A percentile compares a stretch with the other conserved stretches of the same genome.
These are phyloP conservation scores for Dinocampus coccinellae DNA, from an alignment of 2,888 invertebrate genomes.

Conservation along the genomic window DNA sequence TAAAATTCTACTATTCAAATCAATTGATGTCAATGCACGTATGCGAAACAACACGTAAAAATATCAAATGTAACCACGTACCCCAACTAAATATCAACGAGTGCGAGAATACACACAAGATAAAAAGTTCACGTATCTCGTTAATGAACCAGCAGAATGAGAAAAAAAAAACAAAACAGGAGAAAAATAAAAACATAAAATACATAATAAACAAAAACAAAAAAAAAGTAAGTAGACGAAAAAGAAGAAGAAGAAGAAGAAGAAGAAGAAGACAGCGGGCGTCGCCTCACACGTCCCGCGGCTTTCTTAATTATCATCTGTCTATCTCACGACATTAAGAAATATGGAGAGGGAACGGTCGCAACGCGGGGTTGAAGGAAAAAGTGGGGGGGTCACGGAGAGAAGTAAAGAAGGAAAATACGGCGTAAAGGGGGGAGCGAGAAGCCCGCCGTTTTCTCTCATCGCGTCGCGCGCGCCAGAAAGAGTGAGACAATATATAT, in stretches of 20 bases:
- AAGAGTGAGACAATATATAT: conserved; percentile 37
- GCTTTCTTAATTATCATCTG: conserved; percentile 70
- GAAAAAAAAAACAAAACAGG: too few relatives aligned
- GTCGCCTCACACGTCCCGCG: conserved; percentile 63
- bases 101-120: not conserved
- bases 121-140: not conserved
- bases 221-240: conserved; percentile 25
- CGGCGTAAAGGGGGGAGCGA: conserved; percentile 26
- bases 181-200: too few relatives aligned
- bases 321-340: conserved; percentile 64
- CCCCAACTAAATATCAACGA: not conserved
- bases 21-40: too few relatives aligned
- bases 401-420: conserved; percentile 28
- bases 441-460: conserved; percentile 24
- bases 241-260: conserved; percentile 18
- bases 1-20: too few relatives aligned
- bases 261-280: conserved; percentile 32
- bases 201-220: conserved; percentile 20
- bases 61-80: not conserved
- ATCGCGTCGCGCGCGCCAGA: conserved; percentile 38
- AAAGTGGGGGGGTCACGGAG: conserved; percentile 23
- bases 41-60: too few relatives aligned
- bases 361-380: conserved; percentile 28
- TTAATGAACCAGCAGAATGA: not conserved
- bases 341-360: conserved; percentile 36